Conservation (phyloP, 2,888 invertebrate species). For the Philopedon plagiatum region DNA sequence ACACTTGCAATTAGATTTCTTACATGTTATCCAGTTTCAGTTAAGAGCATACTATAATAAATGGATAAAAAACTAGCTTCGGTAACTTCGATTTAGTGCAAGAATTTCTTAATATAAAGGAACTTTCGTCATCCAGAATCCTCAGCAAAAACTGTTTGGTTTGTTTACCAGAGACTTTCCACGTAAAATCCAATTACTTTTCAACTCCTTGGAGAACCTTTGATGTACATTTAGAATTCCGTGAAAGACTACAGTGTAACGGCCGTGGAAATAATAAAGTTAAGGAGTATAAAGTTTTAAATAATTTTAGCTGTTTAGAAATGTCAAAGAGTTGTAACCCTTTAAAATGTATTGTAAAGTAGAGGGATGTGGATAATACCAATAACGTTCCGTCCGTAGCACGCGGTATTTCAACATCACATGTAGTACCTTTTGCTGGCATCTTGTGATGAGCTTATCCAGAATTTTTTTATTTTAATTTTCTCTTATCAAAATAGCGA, state of each 20-base stretch:
- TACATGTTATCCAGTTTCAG: not conserved
- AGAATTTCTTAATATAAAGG: conserved; percentile 18
- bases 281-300: not conserved
- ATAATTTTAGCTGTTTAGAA: not conserved
- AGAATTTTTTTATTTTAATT: too few relatives aligned
- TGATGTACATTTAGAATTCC: conserved; percentile 64
- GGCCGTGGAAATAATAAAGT: conserved; percentile 10
- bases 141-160: conserved; percentile 25
- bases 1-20: too few relatives aligned
- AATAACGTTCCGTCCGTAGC: too few relatives aligned
- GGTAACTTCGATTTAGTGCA: not conserved
- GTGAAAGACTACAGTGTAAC: conserved; percentile 65
- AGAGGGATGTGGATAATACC: too few relatives aligned
- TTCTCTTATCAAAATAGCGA: too few relatives aligned
- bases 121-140: conserved; percentile 16
- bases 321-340: not conserved
- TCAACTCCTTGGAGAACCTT: conserved; percentile 64
- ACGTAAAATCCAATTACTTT: conserved; percentile 64
- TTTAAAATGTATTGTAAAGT: too few relatives aligned
- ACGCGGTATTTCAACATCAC: too few relatives aligned
- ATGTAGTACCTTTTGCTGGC: too few relatives aligned
- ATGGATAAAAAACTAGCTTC: not conserved
- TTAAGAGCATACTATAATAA: not conserved
- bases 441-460: too few relatives aligned
- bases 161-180: conserved; percentile 37